A percentile compares a stretch with the other conserved stretches of the same genome.
Conservation (phyloP, 2,113 vertebrate species). For the Ia io region DNA sequence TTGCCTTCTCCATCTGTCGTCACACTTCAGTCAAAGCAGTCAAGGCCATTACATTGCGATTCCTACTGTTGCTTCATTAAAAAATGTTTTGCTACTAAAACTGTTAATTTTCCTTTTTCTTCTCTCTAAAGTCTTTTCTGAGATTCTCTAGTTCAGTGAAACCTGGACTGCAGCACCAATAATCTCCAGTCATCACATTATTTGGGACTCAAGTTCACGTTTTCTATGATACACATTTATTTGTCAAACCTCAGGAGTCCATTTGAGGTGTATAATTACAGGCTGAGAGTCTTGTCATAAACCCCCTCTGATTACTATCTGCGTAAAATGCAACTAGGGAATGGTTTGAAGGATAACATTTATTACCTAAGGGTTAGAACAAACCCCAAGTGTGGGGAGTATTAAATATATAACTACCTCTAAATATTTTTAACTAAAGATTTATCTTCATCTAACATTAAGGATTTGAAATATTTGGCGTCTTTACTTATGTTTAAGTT, state of each 20-base stretch:
- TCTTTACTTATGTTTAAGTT: neutral
- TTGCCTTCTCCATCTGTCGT: neutral
- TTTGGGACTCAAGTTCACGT: neutral
- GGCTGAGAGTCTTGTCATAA: neutral
- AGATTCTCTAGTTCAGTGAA: neutral
- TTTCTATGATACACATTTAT: neutral
- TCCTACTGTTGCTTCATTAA: neutral
- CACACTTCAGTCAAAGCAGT: neutral
- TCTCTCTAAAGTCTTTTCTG: neutral
- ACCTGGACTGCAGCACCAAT: neutral
- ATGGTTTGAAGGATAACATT: neutral
- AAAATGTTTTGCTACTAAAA: neutral
- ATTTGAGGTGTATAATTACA: neutral
- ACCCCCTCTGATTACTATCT: neutral
- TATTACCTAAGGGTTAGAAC: neutral
- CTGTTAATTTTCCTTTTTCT: accelerated
- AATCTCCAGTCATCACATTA: neutral
- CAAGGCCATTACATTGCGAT: neutral
- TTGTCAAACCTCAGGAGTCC: neutral
- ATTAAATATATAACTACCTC: neutral
- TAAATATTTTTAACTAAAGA: neutral
- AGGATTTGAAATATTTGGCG: neutral
- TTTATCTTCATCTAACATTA: neutral
- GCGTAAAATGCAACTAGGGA: neutral
- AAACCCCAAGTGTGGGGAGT: neutral